These are phyloP conservation scores for Pempheris klunzingeri DNA, from an alignment of 2,797 vertebrate species.

Conservation along the genomic window DNA sequence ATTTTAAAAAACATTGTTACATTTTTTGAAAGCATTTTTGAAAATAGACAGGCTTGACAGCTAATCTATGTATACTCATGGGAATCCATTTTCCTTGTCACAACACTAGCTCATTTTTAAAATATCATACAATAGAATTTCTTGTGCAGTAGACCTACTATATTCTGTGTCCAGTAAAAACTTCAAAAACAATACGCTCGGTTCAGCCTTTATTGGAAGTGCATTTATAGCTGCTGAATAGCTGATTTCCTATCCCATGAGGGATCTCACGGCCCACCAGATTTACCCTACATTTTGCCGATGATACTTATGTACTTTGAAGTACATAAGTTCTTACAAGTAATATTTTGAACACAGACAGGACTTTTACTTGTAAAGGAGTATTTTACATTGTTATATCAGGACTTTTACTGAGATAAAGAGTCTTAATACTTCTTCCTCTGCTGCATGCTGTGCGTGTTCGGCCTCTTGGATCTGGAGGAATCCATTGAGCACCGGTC, in stretches of 20 bases:
- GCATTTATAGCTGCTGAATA: no score
- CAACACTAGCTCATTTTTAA: background rate
- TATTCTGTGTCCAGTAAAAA: background rate
- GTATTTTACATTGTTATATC: background rate
- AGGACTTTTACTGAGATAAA: background rate
- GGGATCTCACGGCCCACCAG: no score
- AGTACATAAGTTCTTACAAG: no score
- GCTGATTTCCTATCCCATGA: no score
- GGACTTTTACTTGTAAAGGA: background rate
- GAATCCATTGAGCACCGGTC: constrained; percentile 78
- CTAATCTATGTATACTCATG: background rate
- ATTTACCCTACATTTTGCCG: background rate
- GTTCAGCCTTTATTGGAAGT: no score
- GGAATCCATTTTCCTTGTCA: background rate
- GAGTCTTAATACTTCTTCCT: constrained; percentile 6
- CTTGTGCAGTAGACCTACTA: background rate
- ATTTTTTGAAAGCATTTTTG: no score
- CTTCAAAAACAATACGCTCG: background rate
- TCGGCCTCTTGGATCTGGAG: constrained; percentile 60
- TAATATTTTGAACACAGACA: background rate
- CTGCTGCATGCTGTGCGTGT: constrained; percentile 19
- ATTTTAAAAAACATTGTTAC: no score
- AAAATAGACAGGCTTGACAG: no score
- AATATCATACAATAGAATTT: no score
- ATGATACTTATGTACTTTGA: background rate